These are phyloP conservation scores for Anguilla rostrata DNA, from an alignment of 2,113 vertebrate genomes.

Conservation along the genomic window DNA sequence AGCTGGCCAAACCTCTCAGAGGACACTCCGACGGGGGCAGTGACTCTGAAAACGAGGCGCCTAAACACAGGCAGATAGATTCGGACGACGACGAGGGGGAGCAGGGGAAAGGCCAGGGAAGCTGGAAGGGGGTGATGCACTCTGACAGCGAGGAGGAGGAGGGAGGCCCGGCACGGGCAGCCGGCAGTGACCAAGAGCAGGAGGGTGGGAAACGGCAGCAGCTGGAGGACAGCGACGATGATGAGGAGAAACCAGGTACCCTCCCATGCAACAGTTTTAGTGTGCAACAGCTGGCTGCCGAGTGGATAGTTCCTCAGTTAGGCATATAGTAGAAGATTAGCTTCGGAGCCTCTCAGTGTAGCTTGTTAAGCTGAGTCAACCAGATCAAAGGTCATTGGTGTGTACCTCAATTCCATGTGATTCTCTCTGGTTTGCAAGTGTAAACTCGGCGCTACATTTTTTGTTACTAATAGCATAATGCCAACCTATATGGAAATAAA, in stretches of 20 bases:
- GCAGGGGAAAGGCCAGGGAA: slow-evolving; percentile 51
- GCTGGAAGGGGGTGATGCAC: slow-evolving; percentile 45
- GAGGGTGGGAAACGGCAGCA: slow-evolving; percentile 59
- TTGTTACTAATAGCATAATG: neutral
- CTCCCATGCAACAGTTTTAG: neutral
- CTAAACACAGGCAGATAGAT: slow-evolving; percentile 65
- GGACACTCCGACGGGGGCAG: slow-evolving; percentile 58
- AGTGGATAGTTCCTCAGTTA: neutral
- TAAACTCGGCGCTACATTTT: neutral
- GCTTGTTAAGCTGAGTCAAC: neutral
- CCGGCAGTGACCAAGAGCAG: slow-evolving; percentile 62
- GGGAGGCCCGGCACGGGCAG: slow-evolving; percentile 49
- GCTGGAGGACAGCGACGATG: slow-evolving; percentile 75
- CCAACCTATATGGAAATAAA: neutral
- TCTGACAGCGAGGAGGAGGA: slow-evolving; percentile 50
- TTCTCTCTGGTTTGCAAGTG: neutral
- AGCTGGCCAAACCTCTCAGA: slow-evolving; percentile 25
- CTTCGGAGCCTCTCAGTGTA: neutral
- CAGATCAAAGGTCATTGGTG: neutral
- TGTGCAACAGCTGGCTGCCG: neutral
- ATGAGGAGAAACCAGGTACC: slow-evolving; percentile 74
- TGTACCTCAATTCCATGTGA: neutral
- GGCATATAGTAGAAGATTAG: neutral
- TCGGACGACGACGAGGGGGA: slow-evolving; percentile 67
- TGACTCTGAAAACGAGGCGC: slow-evolving; percentile 68